A percentile compares a stretch with the other conserved stretches of the same genome.
phyloP scores from a whole-genome alignment of 2,113 vertebrate genomes.

The Otolemur garnettii region DNA sequence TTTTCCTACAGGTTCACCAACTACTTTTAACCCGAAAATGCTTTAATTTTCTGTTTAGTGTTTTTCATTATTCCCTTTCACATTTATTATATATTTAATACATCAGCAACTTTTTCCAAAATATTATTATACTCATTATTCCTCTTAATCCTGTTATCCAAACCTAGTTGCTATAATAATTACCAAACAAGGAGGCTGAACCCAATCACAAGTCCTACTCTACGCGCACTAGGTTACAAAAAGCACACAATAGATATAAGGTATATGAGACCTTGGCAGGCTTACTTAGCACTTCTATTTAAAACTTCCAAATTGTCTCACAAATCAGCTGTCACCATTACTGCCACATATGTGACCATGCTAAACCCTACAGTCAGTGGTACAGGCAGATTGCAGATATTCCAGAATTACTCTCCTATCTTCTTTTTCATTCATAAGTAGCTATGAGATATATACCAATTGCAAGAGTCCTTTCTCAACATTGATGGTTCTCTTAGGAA shows the following conservation, averaged over 20 bases:
- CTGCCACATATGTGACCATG: not conserved
- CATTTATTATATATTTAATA: not conserved
- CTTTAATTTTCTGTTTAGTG: not conserved
- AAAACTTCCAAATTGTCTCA: not conserved
- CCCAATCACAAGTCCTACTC: not conserved
- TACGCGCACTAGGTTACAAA: not conserved
- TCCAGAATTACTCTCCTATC: not conserved
- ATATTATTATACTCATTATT: not conserved
- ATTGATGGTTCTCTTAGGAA: not conserved
- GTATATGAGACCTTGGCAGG: not conserved
- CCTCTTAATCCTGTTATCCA: not conserved
- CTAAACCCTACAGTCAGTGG: not conserved
- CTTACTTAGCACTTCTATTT: not conserved
- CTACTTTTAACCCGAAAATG: not conserved
- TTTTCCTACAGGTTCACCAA: conserved; percentile 11
- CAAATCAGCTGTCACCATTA: not conserved
- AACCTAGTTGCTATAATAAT: too few species aligned
- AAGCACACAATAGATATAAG: not conserved
- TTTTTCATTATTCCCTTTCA: not conserved
- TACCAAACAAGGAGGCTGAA: not conserved
- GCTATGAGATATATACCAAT: not conserved
- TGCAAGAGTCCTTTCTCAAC: not conserved
- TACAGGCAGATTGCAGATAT: not conserved
- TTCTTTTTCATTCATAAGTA: not conserved
- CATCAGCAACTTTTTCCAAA: not conserved